Conservation (phyloP, 2,888 invertebrate genomes). For the Eledone cirrhosa region DNA sequence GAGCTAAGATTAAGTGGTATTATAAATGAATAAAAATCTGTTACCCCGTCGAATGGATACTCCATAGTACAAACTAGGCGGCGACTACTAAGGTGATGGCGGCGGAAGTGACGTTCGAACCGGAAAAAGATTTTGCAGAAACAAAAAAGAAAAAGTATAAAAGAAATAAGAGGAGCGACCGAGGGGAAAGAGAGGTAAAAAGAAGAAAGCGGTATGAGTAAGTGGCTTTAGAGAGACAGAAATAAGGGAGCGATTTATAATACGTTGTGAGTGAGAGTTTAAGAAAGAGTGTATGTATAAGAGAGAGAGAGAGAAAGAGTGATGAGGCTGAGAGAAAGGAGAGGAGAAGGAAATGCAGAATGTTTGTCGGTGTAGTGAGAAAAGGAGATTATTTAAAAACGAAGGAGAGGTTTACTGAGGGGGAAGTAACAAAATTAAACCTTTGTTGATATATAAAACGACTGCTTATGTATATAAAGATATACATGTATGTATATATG, state of each 20-base stretch:
- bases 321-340: background rate
- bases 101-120: slow-evolving; percentile 23
- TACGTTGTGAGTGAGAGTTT: background rate
- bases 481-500: too few species aligned
- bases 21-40: slow-evolving; percentile 7
- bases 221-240: background rate
- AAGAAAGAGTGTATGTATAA: background rate
- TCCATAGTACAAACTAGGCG: slow-evolving; percentile 20
- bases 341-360: background rate
- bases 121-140: background rate
- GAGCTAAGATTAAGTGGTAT: background rate
- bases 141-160: background rate
- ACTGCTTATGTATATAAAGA: too few species aligned
- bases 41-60: slow-evolving; percentile 27
- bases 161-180: background rate
- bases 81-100: background rate
- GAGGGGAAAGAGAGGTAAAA: background rate
- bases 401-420: too few species aligned
- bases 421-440: too few species aligned
- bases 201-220: background rate
- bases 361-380: too few species aligned
- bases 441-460: too few species aligned
- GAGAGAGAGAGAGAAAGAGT: background rate
- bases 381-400: too few species aligned
- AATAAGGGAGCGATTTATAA: background rate